Evolutionary conservation across 2,888 invertebrate species (phyloP).

Genomic region (Alloscopus bannaensis): DNA sequence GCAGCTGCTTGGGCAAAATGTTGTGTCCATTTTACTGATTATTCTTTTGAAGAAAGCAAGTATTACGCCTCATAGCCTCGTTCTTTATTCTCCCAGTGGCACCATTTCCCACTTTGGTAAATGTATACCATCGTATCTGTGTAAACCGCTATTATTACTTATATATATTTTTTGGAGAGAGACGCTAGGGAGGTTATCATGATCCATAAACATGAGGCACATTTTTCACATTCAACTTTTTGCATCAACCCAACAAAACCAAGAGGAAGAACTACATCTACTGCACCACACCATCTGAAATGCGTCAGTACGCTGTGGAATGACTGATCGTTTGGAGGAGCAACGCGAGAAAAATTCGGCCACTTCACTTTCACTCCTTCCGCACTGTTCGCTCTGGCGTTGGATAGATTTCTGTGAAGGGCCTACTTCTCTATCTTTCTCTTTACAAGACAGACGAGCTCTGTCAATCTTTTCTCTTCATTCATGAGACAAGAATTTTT

Average conservation of each 20-base stretch:
- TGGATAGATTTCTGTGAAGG: background rate
- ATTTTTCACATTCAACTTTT: conserved; percentile 1
- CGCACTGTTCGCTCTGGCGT: background rate
- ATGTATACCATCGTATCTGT: too few relatives aligned
- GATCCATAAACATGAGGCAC: conserved; percentile 26
- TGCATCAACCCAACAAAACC: conserved; percentile 11
- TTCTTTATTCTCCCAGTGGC: too few relatives aligned
- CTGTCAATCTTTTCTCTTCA: conserved; percentile 41
- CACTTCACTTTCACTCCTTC: background rate
- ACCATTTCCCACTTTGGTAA: too few relatives aligned
- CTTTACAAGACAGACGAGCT: conserved; percentile 43
- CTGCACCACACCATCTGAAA: background rate
- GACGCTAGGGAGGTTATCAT: background rate
- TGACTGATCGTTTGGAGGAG: too few relatives aligned
- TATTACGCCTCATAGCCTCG: too few relatives aligned
- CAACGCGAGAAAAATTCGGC: background rate
- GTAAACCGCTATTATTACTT: too few relatives aligned
- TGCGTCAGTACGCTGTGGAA: background rate
- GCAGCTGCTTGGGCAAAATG: too few relatives aligned
- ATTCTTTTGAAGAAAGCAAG: too few relatives aligned
- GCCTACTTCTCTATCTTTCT: conserved; percentile 1
- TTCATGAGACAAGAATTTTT: conserved; percentile 18
- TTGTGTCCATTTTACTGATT: too few relatives aligned
- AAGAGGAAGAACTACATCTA: background rate
- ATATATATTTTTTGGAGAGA: too few relatives aligned